Base-by-base conservation (phyloP, 2,797 vertebrate genomes). In the Lacerta agilis region DNA sequence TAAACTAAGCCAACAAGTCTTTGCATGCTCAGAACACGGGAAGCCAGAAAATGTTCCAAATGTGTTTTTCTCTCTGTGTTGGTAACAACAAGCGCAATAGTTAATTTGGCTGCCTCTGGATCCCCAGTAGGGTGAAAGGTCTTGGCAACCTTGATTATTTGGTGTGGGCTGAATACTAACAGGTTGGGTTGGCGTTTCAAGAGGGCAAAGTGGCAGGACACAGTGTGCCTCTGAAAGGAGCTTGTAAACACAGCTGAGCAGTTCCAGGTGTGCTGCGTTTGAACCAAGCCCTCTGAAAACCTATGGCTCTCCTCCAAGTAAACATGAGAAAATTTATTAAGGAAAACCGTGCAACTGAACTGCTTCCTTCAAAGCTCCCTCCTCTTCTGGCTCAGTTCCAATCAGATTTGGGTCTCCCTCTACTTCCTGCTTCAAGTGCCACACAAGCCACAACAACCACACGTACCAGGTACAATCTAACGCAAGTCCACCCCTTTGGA, bases 271-370 rank as follows among this genome's bases (percentile, higher is more conserved):
- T 43, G 41, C 23, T 13, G 33, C 23, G 79, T 85, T 92, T 85
- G 72, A 83, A 92, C 36, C 81, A 67, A 90, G 82, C 23, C 89
- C 41, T 85, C 43, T 7, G 43, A 89, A 79, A 10, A 49, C 55
- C 78, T 58, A 2, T 20, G 87, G 81, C 86, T 87, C 80, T 72
- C 79, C 71, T 93, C 87, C 90, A 94, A 92, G 88, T 58, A 83
- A 92, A 84, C n/a, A 79, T 25, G 5, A 55, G 49, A 92, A 90
- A 61, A 90, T 91, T 92, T 87, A 75, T 25, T 85, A 49, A 55
- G 79, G 91, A 93, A 95, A 95, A 71, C n/a, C 83, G 79, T 49
- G 41, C 93, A 93, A 95, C 5, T 0, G 17, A 94, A 92, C 75
- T 0, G 90, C 85, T 94, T 93, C 88, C 90, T 94, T 92, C 79